Percentiles rank a stretch among this genome's conserved stretches.
phyloP scores from a whole-genome alignment of 2,113 vertebrate species.

The Notarius lentiginosus region DNA sequence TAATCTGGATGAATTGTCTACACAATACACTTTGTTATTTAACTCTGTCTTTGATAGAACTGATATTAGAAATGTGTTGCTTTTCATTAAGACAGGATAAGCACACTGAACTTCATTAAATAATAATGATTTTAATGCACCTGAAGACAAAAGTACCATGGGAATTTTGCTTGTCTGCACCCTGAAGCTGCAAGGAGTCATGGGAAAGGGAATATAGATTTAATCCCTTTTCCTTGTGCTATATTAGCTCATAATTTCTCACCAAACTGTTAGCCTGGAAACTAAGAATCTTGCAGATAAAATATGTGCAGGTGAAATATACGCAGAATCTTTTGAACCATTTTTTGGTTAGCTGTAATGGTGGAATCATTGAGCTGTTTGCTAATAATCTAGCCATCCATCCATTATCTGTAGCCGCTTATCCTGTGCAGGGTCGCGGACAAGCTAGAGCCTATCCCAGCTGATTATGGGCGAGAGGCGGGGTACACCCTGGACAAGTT shows the following conservation, averaged over 20 bases:
- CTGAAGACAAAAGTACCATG: constrained; percentile 21
- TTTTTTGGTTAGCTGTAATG: neutral
- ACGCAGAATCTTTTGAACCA: neutral
- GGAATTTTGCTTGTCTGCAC: constrained; percentile 29
- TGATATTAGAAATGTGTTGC: neutral
- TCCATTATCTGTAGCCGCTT: too few relatives aligned
- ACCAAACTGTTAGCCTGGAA: neutral
- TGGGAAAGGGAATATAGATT: constrained; percentile 29
- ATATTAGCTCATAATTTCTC: neutral
- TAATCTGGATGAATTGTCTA: neutral
- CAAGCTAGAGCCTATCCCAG: too few relatives aligned
- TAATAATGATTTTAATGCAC: constrained; percentile 14
- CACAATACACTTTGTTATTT: neutral
- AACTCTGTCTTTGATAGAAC: neutral
- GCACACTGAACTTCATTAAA: constrained; percentile 1
- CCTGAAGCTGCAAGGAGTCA: constrained; percentile 16
- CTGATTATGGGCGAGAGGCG: too few relatives aligned
- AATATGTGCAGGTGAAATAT: neutral
- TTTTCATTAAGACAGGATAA: neutral
- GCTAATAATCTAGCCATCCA: neutral
- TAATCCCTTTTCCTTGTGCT: neutral
- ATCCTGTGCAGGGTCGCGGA: too few relatives aligned
- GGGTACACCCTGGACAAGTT: too few relatives aligned
- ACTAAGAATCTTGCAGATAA: neutral
- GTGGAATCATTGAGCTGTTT: neutral